phyloP scores from a whole-genome alignment of 2,113 vertebrate species.

The Orycteropus afer region DNA sequence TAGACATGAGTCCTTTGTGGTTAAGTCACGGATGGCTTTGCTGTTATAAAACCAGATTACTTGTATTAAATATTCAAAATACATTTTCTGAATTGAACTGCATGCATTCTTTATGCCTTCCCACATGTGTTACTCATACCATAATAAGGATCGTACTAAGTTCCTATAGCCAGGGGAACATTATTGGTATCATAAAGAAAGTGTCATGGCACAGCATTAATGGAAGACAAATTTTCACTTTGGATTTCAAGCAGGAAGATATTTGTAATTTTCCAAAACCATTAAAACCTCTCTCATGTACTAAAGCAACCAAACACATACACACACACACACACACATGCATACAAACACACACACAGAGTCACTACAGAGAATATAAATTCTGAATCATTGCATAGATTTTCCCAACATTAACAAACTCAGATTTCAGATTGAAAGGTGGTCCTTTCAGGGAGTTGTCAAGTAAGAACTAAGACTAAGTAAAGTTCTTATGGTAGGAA shows the following conservation, averaged over 20 bases:
- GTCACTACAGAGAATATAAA: not conserved
- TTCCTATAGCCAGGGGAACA: not conserved
- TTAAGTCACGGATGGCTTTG: conserved; percentile 9
- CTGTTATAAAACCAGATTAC: not conserved
- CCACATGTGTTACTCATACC: not conserved
- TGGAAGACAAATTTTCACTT: not conserved
- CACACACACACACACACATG: not conserved
- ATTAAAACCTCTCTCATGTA: not conserved
- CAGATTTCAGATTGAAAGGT: not conserved
- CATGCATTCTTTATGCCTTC: not conserved
- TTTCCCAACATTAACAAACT: not conserved
- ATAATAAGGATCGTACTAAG: not conserved
- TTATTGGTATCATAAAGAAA: not conserved
- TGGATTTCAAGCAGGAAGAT: not conserved
- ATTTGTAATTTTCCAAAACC: not conserved
- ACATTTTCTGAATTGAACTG: not conserved
- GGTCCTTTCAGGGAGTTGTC: not conserved
- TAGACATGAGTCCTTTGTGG: not conserved
- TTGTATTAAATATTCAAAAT: not conserved
- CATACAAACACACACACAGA: too few relatives aligned
- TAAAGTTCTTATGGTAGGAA: not conserved
- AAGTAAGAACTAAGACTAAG: not conserved
- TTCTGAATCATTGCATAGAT: not conserved
- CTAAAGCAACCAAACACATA: not conserved
- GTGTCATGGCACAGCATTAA: not conserved